Conservation (phyloP, 2,888 invertebrate genomes). For the Hydrotaea cyrtoneurina region DNA sequence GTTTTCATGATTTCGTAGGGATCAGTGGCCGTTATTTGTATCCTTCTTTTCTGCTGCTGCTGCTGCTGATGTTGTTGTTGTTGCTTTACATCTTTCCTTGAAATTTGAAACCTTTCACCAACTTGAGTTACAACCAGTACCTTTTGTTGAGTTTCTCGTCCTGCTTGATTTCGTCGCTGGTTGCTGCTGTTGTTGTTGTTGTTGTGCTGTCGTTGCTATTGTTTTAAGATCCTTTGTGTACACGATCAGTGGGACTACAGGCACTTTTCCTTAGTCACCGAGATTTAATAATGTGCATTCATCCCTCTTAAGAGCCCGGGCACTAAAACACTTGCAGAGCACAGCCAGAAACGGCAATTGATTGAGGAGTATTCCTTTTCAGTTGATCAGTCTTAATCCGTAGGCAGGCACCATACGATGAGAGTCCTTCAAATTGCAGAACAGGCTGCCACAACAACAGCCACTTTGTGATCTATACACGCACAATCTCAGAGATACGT, state of each 20-base stretch:
- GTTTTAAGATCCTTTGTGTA: conserved; percentile 45
- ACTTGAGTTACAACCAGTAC: conserved; percentile 67
- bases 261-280: conserved; percentile 35
- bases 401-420: conserved; percentile 45
- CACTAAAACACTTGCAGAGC: conserved; percentile 37
- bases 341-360: conserved; percentile 25
- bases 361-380: conserved; percentile 48
- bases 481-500: not conserved
- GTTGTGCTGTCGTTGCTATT: no score
- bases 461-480: conserved; percentile 52
- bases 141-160: conserved; percentile 50
- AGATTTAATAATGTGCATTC: conserved; percentile 45
- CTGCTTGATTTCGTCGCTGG: no score
- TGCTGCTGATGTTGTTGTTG: not conserved
- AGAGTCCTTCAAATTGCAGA: conserved; percentile 58
- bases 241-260: conserved; percentile 22
- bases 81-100: conserved; percentile 70
- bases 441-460: conserved; percentile 45
- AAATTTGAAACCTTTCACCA: conserved; percentile 77
- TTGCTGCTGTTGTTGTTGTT: conserved; percentile 45
- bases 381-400: conserved; percentile 56
- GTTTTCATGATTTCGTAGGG: conserved; percentile 54
- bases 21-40: conserved; percentile 63
- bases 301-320: conserved; percentile 45
- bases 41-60: conserved; percentile 45